These are phyloP conservation scores for Acrocephalus kingi DNA, from an alignment of 2,113 vertebrate genomes.

Conservation along the genomic window DNA sequence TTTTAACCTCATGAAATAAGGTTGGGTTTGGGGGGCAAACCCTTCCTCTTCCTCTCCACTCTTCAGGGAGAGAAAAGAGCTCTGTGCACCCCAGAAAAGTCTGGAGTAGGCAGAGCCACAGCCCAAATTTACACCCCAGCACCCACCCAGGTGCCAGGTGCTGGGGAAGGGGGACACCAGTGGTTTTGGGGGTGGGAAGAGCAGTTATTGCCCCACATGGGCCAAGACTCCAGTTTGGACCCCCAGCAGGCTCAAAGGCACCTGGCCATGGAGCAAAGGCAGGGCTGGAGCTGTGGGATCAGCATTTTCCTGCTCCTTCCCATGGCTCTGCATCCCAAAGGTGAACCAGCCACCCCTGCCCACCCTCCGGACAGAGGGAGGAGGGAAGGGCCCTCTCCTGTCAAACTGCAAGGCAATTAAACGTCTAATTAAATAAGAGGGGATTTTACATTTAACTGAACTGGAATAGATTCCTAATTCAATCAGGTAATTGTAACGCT, in stretches of 20 bases:
- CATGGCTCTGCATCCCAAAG: not conserved
- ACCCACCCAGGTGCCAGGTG: not conserved
- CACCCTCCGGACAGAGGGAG: not conserved
- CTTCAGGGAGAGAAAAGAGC: not conserved
- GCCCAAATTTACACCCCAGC: not conserved
- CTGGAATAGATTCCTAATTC: constrained; percentile 59
- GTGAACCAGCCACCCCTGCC: not conserved
- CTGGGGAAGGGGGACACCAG: not conserved
- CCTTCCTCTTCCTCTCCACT: not conserved
- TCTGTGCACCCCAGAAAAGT: not conserved
- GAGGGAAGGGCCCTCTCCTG: not conserved
- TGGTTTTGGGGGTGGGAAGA: not conserved
- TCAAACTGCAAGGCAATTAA: constrained; percentile 57
- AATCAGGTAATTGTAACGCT: constrained; percentile 63
- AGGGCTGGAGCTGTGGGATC: not conserved
- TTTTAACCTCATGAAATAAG: not conserved
- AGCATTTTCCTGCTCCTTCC: not conserved
- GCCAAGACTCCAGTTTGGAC: not conserved
- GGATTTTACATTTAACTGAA: constrained; percentile 55
- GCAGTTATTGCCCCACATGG: not conserved
- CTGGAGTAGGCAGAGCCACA: not conserved
- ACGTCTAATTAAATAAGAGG: constrained; percentile 63
- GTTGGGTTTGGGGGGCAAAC: not conserved
- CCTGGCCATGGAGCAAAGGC: not conserved
- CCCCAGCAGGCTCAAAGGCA: not conserved